Percentiles rank a stretch among this genome's conserved stretches.
Conservation (phyloP, 2,797 vertebrate species). For the Pantherophis alleghaniensis region DNA sequence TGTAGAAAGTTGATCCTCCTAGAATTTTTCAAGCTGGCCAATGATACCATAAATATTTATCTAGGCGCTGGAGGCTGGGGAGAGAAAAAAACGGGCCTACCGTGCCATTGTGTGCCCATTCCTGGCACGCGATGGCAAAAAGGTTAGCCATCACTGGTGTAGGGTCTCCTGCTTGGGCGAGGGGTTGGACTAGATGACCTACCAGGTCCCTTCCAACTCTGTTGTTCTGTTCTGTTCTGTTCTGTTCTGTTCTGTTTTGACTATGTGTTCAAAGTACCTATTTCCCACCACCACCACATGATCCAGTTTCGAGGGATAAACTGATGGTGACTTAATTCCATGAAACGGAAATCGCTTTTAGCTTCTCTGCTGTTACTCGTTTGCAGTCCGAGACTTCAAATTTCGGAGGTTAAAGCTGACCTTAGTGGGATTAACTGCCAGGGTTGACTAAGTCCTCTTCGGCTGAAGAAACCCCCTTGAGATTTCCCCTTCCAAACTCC, state of each 20-base stretch:
- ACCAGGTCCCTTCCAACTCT: no score
- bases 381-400: neutral
- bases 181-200: no score
- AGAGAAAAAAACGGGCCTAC: no score
- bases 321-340: neutral
- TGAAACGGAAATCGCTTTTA: neutral
- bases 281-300: no score
- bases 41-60: neutral
- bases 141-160: no score
- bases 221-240: no score
- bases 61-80: no score
- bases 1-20: neutral
- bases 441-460: slow-evolving; percentile 22
- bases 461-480: neutral
- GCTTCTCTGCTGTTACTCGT: neutral
- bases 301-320: neutral
- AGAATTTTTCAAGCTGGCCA: neutral
- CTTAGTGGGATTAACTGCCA: neutral
- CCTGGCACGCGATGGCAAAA: no score
- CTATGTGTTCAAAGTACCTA: neutral
- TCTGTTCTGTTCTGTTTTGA: no score
- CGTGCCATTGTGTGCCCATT: no score
- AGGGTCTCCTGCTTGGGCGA: no score
- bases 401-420: neutral
- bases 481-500: slow-evolving; percentile 19